Conservation (phyloP, 1,140 invertebrate species). For the Agrilus planipennis region DNA sequence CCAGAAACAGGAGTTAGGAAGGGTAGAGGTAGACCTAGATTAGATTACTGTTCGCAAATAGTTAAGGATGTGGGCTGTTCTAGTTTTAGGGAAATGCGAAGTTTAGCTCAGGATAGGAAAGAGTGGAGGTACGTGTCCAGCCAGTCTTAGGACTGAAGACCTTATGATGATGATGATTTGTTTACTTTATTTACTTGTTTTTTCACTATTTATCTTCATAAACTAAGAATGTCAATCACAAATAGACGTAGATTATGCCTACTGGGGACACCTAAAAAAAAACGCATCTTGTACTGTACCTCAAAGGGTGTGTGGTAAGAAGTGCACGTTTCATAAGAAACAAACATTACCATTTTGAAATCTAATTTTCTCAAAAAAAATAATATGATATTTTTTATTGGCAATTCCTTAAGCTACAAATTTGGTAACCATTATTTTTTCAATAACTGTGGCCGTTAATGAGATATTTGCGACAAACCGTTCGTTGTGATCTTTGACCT, state of each 20-base stretch:
- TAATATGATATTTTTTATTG: background rate
- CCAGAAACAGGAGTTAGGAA: too few species aligned
- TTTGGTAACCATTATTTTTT: slow-evolving; percentile 1
- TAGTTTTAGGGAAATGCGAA: too few species aligned
- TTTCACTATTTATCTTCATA: too few species aligned
- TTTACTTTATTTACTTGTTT: too few species aligned
- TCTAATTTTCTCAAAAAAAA: background rate
- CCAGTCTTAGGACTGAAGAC: too few species aligned
- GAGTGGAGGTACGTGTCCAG: too few species aligned
- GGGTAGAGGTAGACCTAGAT: too few species aligned
- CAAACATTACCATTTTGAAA: background rate
- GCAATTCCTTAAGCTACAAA: background rate
- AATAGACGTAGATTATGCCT: slow-evolving; percentile 1
- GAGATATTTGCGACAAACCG: background rate
- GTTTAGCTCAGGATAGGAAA: too few species aligned
- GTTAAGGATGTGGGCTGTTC: too few species aligned
- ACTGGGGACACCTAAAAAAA: background rate
- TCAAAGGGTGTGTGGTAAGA: background rate
- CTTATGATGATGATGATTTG: too few species aligned
- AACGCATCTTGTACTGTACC: slow-evolving; percentile 1
- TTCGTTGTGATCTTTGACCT: background rate
- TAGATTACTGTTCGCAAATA: too few species aligned
- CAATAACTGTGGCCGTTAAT: background rate
- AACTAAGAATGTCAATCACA: too few species aligned
- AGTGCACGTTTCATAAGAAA: slow-evolving; percentile 1